Base-by-base conservation (phyloP, 2,888 invertebrate species). In the Apodemia duryi region DNA sequence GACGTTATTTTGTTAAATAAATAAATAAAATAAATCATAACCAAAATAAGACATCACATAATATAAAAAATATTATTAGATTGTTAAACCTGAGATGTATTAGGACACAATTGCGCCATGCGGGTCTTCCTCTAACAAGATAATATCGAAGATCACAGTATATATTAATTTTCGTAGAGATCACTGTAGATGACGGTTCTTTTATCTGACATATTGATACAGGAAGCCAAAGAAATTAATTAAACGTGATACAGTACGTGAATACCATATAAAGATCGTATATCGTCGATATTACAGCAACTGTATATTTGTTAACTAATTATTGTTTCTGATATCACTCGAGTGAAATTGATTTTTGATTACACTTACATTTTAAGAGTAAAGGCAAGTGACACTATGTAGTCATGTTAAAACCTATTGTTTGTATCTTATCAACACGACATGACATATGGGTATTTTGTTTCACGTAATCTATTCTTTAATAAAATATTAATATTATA, bases 251-350 rank as follows among this genome's bases (percentile, higher is more conserved):
- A 63, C 38, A 68, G 63, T 67, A 67, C 54, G 65, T 63, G 71
- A 73, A 72, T 71, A 69, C 64, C 71, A 73, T 71, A 72, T 74
- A 69, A 66, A 69, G 70, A 67, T 28, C 10, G 9, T 52, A 51
- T 52, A 52, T 52, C 7, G 52, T 52, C 7, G 52, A 52, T 52
- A 52, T 21, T 9, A 52, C 21, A 52, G 21, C 28, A 43, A 43
- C 43, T 32, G 32, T 46, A 46, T 46, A 46, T 46, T 46, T 13
- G 11, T 46, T 46, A 13, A 46, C 46, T 13, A 46, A 13, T 11
- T 11, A 9, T 2, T 46, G 13, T 13, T 46, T 13, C 46, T 46
- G 43, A 43, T 43, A 11, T 43, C 11, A 43, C 43, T 11, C 11
- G 13, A 13, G 4, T 46, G 13, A 46, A 2, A 46, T 3, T 46